Base-by-base conservation (phyloP, 2,888 invertebrate genomes). In the Cheilosia variabilis region DNA sequence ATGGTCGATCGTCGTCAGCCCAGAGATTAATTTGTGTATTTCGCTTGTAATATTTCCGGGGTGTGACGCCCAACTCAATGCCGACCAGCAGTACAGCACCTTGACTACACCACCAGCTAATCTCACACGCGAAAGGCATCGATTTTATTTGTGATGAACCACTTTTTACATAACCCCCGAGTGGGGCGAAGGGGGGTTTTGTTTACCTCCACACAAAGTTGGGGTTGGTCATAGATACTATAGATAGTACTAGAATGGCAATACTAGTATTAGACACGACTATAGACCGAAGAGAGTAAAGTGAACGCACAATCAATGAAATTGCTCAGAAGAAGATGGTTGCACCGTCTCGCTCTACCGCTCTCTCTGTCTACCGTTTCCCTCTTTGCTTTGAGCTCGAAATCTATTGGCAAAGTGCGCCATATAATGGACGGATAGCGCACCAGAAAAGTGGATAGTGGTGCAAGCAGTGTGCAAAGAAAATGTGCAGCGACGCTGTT, bases 91-190 rank as follows among this genome's bases (percentile, higher is more conserved):
- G 17, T 19, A 13, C 37, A 37, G 37, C 27, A 37, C 55, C 27
- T 55, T 34, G 31, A 31, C 31, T 45, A 47, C 27, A 2, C 45
- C 17, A 63, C 55, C 27, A 58, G 75, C 71, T 86, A 81, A 86
- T 76, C 75, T 71, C 13, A 22, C 84, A 86, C 81, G 84, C 80
- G 71, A 86, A 80, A 76, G 60, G 71, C 81, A 76, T 86, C 84
- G 84, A 86, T 86, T 86, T 81, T 71, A 71, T 80, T 81, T 81
- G 76, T 71, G 76, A 86, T 81, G 81, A 81, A 63, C 71, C 66
- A 57, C 80, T 60, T 76, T 68, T 80, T 86, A 76, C 81, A 71
- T 86, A 81, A 71, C 65, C 65, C 4, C 27, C 13, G 34, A 13
- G 34, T 37, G 34, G 10, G 34, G 10, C 37, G 37, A 13, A 13